Conservation (phyloP, 2,797 vertebrate genomes). For the Heteromormyrus szaboi region DNA sequence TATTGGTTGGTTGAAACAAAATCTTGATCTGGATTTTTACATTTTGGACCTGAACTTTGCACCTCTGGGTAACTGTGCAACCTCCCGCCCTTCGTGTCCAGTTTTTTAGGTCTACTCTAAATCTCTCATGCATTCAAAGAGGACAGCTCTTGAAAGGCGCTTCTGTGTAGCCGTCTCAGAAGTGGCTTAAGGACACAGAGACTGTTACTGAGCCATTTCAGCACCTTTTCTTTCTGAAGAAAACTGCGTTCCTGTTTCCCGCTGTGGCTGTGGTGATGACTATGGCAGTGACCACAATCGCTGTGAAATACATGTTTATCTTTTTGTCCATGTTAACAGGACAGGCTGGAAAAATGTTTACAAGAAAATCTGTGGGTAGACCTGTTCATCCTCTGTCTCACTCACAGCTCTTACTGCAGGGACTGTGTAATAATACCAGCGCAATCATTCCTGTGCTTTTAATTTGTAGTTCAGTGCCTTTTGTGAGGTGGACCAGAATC, state of each 20-base stretch:
- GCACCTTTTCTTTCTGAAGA: neutral
- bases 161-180: neutral
- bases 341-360: neutral
- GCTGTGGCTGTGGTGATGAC: neutral
- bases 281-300: neutral
- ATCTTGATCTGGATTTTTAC: neutral
- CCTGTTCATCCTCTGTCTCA: neutral
- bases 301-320: neutral
- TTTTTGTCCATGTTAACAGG: neutral
- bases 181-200: neutral
- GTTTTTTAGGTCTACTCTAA: neutral
- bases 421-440: conserved; percentile 7
- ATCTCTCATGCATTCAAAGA: neutral
- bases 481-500: conserved; percentile 74
- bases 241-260: neutral
- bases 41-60: neutral
- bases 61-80: conserved; percentile 2
- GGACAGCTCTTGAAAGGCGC: neutral
- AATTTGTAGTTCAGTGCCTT: conserved; percentile 69
- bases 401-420: neutral
- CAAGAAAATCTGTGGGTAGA: neutral
- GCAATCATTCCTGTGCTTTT: conserved; percentile 48
- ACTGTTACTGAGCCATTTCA: neutral
- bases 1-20: neutral
- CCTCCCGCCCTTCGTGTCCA: neutral